Base-by-base conservation (phyloP, 2,888 invertebrate genomes). In the Hedychridium roseum region DNA sequence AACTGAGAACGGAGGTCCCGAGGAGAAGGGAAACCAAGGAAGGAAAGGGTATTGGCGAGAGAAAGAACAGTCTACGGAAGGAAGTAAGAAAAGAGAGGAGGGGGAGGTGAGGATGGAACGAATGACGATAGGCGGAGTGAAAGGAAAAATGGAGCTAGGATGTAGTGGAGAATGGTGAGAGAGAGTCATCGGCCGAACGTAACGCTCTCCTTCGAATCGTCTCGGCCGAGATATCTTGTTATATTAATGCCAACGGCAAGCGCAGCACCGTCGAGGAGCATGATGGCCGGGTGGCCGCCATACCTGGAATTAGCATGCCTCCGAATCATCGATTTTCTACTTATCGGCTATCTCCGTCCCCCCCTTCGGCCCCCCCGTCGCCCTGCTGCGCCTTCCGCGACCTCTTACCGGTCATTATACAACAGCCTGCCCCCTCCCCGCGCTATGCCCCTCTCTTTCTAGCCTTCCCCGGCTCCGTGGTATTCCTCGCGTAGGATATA, bases 261-360 rank as follows among this genome's bases (percentile, higher is more conserved):
- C 43, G 34, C 46, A 36, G 41, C 41, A 43, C 43, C 45, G 50
- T 43, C 50, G 58, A 55, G 54, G 57, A 39, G 50, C 50, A 57
- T 36, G 53, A 55, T 49, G 50, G 52, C 50, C 50, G 50, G 50
- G 37, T 47, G 41, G 50, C 32, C 23, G 42, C 50, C 48, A 57
- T 53, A 60, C 60, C 57, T 59, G 55, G 57, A 61, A 67, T 64
- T 66, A 72, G 63, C 62, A 60, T 67, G 63, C 62, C 70, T 61
- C 67, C 64, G 65, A 69, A 71, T 72, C 70, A 70, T 71, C 71
- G 72, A 72, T 72, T 72, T 72, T 63, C 63, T 70, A 68, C 70
- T 66, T 72, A 72, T 72, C 72, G 63, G 60, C 57, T 68, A 65
- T 68, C 69, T 65, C 55, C 46, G 45, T 40, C 41, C 45, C 28